Evolutionary conservation across 2,113 vertebrate species (phyloP).

Genomic region (Antigone vipio): DNA sequence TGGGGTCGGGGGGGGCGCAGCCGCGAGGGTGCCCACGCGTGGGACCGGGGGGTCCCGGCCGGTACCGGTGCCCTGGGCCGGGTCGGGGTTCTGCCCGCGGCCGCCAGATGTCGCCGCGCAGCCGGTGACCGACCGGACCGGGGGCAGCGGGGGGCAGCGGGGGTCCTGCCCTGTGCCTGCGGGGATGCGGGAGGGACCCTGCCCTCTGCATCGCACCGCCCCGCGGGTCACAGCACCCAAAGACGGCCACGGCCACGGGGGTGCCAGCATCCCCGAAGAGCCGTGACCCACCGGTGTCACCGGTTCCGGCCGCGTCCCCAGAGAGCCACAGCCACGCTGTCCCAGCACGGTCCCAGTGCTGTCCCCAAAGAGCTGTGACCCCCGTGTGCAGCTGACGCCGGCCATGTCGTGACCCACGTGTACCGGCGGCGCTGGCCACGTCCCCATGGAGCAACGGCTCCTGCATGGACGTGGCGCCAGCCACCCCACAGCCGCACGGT

Average conservation of each 20-base stretch:
- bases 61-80: not conserved
- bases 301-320: not conserved
- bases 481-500: too few species aligned
- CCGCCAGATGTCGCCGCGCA: slow-evolving; percentile 22
- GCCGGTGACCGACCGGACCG: not conserved
- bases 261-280: not conserved
- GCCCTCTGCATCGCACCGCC: not conserved
- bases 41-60: not conserved
- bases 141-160: not conserved
- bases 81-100: not conserved
- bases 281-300: not conserved
- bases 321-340: fast-evolving
- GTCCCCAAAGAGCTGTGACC: not conserved
- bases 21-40: too few species aligned
- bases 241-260: not conserved
- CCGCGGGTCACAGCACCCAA: not conserved
- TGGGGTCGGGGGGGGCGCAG: not conserved
- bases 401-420: fast-evolving
- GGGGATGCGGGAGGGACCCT: too few species aligned
- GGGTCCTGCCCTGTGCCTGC: not conserved
- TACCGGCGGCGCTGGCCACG: fast-evolving
- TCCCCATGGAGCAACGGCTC: not conserved
- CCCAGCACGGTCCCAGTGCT: not conserved
- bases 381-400: fast-evolving
- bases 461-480: too few species aligned